phyloP scores from a whole-genome alignment of 2,113 vertebrate species.

The Stigmatopora argus region DNA sequence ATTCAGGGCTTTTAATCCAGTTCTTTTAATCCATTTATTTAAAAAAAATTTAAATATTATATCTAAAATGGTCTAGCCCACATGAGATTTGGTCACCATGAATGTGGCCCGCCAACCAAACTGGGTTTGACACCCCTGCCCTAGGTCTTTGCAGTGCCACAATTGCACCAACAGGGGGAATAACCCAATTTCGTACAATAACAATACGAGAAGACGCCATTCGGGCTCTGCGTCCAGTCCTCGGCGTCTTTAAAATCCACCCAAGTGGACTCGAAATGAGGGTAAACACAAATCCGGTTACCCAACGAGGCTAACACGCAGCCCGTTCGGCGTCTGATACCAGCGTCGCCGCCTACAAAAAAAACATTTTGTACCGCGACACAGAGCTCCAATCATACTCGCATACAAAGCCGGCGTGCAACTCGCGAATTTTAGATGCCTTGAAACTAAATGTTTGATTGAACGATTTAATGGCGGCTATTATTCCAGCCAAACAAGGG shows the following conservation, averaged over 20 bases:
- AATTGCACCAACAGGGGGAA: conserved; percentile 1
- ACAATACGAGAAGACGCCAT: background rate
- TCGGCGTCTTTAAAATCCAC: conserved; percentile 25
- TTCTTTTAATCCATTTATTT: no score
- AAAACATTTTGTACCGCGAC: conserved; percentile 20
- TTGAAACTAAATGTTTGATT: conserved; percentile 27
- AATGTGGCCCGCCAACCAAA: no score
- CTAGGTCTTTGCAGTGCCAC: conserved; percentile 10
- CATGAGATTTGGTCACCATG: no score
- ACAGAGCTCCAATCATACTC: conserved; percentile 15
- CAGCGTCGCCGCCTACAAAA: conserved; percentile 37
- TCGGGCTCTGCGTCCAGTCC: conserved; percentile 10
- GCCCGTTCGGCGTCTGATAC: conserved; percentile 38
- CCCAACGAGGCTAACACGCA: conserved; percentile 21
- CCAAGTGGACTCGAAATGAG: conserved; percentile 44
- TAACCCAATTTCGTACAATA: background rate
- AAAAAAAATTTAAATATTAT: no score
- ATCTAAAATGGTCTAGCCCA: no score
- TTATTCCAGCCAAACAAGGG: conserved; percentile 25
- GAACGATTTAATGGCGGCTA: conserved; percentile 24
- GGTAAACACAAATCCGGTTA: conserved; percentile 58
- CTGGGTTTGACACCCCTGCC: background rate
- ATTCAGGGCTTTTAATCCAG: no score
- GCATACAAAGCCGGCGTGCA: conserved; percentile 7
- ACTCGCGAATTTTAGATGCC: background rate